These are phyloP conservation scores for Heliocidaris erythrogramma DNA, from an alignment of 35 echinoderm and acorn worm species.

Conservation along the genomic window DNA sequence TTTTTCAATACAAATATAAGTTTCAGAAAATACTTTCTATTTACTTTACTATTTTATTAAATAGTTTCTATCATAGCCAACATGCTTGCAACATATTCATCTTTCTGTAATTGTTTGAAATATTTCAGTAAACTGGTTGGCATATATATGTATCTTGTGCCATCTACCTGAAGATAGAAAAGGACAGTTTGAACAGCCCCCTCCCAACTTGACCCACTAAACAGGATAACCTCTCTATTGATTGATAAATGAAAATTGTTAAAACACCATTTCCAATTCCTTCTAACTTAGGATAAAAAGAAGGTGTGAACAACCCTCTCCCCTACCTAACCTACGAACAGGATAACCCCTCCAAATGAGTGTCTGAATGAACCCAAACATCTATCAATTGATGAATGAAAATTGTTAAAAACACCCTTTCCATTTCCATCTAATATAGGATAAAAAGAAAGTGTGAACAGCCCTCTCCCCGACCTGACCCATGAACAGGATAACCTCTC, in stretches of 20 bases:
- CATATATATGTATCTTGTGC: too few relatives aligned
- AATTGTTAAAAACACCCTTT: too few relatives aligned
- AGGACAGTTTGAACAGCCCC: neutral
- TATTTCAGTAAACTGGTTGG: too few relatives aligned
- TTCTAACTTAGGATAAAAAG: too few relatives aligned
- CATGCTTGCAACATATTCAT: too few relatives aligned
- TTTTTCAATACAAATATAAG: neutral
- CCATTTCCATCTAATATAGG: too few relatives aligned
- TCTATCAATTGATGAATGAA: neutral
- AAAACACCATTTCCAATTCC: too few relatives aligned
- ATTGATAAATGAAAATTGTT: neutral
- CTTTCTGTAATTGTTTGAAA: too few relatives aligned
- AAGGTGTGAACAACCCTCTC: too few relatives aligned
- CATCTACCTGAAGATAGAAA: neutral
- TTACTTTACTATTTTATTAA: neutral
- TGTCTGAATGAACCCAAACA: slow-evolving; percentile 1
- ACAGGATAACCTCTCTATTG: neutral
- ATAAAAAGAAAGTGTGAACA: neutral
- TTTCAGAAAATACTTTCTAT: neutral
- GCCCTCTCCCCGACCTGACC: neutral
- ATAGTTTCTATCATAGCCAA: too few relatives aligned
- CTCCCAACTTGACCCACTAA: neutral
- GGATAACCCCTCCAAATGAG: neutral
- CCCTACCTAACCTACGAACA: neutral
- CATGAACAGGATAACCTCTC: neutral